Evolutionary conservation across 2,888 invertebrate species (phyloP), one percentile per base, ranked within the genome.

Genomic region (Drosophila falleni): DNA sequence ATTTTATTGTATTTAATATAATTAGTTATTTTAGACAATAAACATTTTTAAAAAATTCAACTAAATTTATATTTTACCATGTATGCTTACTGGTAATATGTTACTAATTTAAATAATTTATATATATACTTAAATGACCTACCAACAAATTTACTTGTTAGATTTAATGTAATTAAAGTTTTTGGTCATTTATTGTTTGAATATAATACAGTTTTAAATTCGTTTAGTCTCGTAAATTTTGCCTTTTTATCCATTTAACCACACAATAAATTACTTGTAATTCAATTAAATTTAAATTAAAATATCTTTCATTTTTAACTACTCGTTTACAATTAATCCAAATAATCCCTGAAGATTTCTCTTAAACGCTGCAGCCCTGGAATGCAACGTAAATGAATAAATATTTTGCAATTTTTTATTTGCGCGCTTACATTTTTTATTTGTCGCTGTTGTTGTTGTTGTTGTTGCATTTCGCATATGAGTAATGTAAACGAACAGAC

Each of bases 401-500:
- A 81, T 78, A 81, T 78, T 83, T 75, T 81, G 58, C 72, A 71
- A 75, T 71, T 74, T 85, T 80, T 76, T 77, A 70, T 70, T 70
- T 69, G 60, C 61, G 50, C 49, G 47, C 61, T 26, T 46, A 46
- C 23, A n/a, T 51, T 65, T 67, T 65, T 55, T 59, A 64, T 71
- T 71, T 10, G 39, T 23, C 23, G 33, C 9, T 29, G 54, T n/a
- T n/a, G n/a, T n/a, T n/a, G n/a, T 47, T 80, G 69, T 56, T 79
- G 54, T 47, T 80, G 69, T 56, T 79, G 74, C 46, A 37, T 44
- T 41, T 55, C 77, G 71, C 70, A 75, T 85, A 81, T 83, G 86
- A 85, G 84, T 86, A 83, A 84, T 83, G 84, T 76, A 78, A 76
- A 64, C 66, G 66, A 59, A 75, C 75, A 78, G 63, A 73, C 78